Conservation (phyloP, 1,140 invertebrate genomes). For the Aradophagus sp. region DNA sequence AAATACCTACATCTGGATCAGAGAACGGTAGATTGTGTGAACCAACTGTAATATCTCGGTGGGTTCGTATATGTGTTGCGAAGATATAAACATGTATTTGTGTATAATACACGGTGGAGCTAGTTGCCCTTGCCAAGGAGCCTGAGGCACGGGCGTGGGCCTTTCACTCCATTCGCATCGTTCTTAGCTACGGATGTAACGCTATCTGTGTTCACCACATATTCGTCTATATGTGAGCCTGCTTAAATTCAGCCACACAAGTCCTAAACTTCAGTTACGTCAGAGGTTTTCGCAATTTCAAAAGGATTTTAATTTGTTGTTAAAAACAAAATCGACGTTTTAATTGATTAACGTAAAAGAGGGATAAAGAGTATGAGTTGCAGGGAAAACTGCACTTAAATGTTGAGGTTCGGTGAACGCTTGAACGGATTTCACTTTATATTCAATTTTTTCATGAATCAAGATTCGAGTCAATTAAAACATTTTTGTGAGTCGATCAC, state of each 20-base stretch:
- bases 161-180: slow-evolving; percentile 74
- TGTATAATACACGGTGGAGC: slow-evolving; percentile 61
- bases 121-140: slow-evolving; percentile 73
- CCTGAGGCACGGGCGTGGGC: slow-evolving; percentile 75
- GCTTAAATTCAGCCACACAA: slow-evolving; percentile 47
- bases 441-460: too few species aligned
- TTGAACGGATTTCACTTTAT: too few species aligned
- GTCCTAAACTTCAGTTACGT: too few species aligned
- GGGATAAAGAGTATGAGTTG: too few species aligned
- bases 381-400: too few species aligned
- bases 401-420: too few species aligned
- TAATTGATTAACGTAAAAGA: neutral
- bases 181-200: slow-evolving; percentile 53
- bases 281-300: too few species aligned
- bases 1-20: slow-evolving; percentile 52
- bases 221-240: slow-evolving; percentile 45
- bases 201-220: slow-evolving; percentile 19
- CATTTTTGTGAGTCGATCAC: too few species aligned
- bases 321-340: too few species aligned
- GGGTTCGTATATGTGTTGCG: slow-evolving; percentile 38
- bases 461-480: too few species aligned
- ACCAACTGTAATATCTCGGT: slow-evolving; percentile 46
- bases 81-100: slow-evolving; percentile 17
- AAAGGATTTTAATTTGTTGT: too few species aligned
- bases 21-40: slow-evolving; percentile 56